Evolutionary conservation across 2,113 vertebrate species (phyloP), one percentile per base, ranked within the genome.

Genomic region (Xiphophorus couchianus): DNA sequence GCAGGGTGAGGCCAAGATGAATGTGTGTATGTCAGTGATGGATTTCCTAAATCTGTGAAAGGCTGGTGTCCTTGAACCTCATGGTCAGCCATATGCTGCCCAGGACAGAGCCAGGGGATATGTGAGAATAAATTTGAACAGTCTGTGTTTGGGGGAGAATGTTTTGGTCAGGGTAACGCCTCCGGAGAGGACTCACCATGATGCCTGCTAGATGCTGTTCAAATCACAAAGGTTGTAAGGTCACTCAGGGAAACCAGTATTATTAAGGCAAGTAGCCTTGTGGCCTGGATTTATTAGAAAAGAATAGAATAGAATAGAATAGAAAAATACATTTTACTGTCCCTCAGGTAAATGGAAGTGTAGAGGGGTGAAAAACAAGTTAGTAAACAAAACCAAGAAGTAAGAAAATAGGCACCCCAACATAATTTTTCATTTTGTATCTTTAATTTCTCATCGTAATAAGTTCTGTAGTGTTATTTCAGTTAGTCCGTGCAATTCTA

Each of bases 51-150:
- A 90, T 92, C 87, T 89, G 81, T 82, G 81, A 87, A 90, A 88
- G 77, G 81, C 67, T 81, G 78, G 80, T 92, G 91, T 92, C 93
- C 93, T 93, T 94, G 93, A 92, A 91, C 88, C 86, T 84, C 74
- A 91, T 84, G 88, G 84, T 85, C 86, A 86, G 74, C 87, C 87
- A 89, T 90, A 92, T 90, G 90, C 85, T 89, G 80, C 54, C 64
- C 71, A 74, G 86, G 90, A 88, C 85, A 87, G 80, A 86, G 82
- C 77, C 82, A 69, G 62, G 83, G 76, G 82, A 62, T 60, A 86
- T 68, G 48, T 79, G 76, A 84, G 78, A 77, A 58, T 64, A 68
- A 28, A 17, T 66, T 37, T 66, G 62, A 65, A 30, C 63, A 11
- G 17, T 73, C 37, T 77, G 83, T 77, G 35, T 79, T 74, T 66